These are phyloP conservation scores for Otocyon megalotis DNA, from an alignment of 2,113 vertebrate species.

Conservation along the genomic window DNA sequence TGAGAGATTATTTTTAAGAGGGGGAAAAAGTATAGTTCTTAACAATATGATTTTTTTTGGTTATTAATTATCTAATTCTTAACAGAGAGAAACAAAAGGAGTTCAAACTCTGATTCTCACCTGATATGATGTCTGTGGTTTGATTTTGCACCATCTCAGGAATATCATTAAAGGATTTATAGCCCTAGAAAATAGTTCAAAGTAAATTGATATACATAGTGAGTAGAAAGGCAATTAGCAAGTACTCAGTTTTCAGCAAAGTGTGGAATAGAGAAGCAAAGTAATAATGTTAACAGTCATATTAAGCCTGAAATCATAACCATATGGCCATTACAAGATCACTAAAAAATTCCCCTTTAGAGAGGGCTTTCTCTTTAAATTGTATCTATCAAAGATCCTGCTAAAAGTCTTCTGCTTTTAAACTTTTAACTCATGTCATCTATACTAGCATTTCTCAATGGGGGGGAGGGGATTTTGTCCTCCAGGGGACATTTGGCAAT, in stretches of 20 bases:
- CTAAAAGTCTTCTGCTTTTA: not conserved
- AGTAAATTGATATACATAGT: not conserved
- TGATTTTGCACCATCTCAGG: constrained; percentile 92
- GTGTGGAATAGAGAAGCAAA: not conserved
- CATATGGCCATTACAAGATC: not conserved
- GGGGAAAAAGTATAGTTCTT: constrained; percentile 17
- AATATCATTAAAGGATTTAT: constrained; percentile 91
- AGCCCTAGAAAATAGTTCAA: constrained; percentile 88
- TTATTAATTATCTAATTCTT: not conserved
- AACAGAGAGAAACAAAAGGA: not conserved
- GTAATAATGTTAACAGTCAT: not conserved
- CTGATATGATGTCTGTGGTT: constrained; percentile 88
- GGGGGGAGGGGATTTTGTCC: not conserved
- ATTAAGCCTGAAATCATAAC: not conserved
- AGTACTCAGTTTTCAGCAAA: not conserved
- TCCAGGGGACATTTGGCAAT: not conserved
- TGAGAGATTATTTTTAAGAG: not conserved
- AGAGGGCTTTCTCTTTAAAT: not conserved
- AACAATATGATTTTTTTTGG: not conserved
- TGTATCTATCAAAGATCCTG: not conserved
- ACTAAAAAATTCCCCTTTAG: not conserved
- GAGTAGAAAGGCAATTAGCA: not conserved
- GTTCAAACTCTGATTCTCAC: constrained; percentile 83
- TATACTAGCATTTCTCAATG: not conserved
- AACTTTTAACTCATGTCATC: not conserved